Conservation (phyloP, 2,113 vertebrate species). For the Grammomys dolichurus region DNA sequence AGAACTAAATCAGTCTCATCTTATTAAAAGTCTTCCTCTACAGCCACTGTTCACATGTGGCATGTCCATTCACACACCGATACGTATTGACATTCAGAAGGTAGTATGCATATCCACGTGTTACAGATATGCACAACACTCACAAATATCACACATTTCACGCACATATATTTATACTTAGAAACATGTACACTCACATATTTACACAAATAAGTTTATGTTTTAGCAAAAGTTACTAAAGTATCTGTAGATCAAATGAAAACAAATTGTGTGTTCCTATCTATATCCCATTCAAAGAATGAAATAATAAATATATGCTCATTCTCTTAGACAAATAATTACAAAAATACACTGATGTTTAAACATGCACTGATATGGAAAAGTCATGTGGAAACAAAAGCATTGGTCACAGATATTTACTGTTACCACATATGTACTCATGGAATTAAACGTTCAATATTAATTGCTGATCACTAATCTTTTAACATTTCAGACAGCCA, state of each 20-base stretch:
- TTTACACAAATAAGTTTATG: background rate
- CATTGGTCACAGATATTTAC: background rate
- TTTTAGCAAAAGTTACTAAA: background rate
- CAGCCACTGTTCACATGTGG: background rate
- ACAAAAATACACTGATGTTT: background rate
- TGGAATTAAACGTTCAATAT: background rate
- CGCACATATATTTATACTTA: background rate
- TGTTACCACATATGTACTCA: background rate
- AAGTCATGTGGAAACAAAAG: background rate
- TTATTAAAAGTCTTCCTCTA: background rate
- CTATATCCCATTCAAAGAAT: background rate
- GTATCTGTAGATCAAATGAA: background rate
- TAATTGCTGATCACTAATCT: background rate
- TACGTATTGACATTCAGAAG: background rate
- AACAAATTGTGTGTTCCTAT: background rate
- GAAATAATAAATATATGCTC: background rate
- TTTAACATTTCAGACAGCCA: background rate
- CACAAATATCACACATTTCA: background rate
- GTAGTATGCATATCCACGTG: background rate
- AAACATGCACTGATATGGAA: background rate
- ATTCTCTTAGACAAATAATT: background rate
- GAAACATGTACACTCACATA: background rate
- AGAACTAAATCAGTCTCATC: background rate
- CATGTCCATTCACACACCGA: background rate
- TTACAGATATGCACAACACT: accelerated